Base-by-base conservation (phyloP, 1,140 invertebrate genomes). In the Plutomurus gul region DNA sequence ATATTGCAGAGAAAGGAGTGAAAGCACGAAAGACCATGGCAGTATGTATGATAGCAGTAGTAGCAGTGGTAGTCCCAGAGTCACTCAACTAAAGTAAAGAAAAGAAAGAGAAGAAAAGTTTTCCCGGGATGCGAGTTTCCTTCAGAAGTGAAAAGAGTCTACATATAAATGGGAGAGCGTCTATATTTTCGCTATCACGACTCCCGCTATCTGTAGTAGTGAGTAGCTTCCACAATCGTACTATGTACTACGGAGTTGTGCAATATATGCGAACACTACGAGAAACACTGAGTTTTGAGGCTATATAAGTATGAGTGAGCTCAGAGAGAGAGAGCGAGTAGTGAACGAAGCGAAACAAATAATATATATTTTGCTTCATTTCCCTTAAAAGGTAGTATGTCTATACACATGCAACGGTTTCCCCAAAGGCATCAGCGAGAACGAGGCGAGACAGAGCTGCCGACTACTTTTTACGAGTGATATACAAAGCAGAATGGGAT, bases 21-120 rank as follows among this genome's bases (percentile, higher is more conserved):
- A 65, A 20, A 65, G 30, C 10, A 27, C 16, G 8, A 30, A n/a
- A 65, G 27, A 65, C 16, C 8, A 65, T 33, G 27, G 27, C n/a
- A 65, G 27, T 65, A 25, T 65, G 56, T 13, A n/a, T n/a, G 7
- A 30, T 27, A 30, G 25, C 27, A 30, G n/a, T 18, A 49, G n/a
- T n/a, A n/a, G n/a, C n/a, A n/a, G n/a, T n/a, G n/a, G n/a, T n/a
- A n/a, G n/a, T n/a, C n/a, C n/a, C 46, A 49, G 56, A 65, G 27
- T 65, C 56, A 65, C 27, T 65, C 56, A 33, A 65, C 30, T 27
- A 65, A 30, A 65, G 56, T 51, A 51, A 51, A 33, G 56, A 30
- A 65, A 65, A 65, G 56, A 33, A 65, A 65, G n/a, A 65, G 56
- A 65, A 65, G 27, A 65, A 18, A 65, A 65, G 16, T 65, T 65